Conservation (phyloP, 2,113 vertebrate genomes). For the Percopsis transmontana region DNA sequence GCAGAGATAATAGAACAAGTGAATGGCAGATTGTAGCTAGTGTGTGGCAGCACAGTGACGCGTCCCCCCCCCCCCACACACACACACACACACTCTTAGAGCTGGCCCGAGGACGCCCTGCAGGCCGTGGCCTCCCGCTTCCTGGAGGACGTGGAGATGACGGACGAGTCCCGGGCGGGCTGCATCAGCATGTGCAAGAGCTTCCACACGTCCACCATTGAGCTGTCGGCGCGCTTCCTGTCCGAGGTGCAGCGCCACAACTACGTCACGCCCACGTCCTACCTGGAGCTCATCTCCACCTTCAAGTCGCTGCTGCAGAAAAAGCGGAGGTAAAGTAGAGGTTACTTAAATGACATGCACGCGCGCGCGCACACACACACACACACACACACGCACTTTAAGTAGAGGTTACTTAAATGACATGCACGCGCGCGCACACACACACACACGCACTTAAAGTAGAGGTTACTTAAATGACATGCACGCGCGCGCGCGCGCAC, state of each 20-base stretch:
- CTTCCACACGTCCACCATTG: constrained; percentile 87
- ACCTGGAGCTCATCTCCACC: constrained; percentile 91
- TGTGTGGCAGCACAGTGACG: background rate
- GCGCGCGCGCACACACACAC: no score
- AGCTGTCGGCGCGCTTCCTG: constrained; percentile 79
- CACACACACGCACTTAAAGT: no score
- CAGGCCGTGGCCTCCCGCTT: constrained; percentile 89
- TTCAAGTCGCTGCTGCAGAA: constrained; percentile 85
- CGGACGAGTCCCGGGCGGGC: constrained; percentile 76
- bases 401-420: no score
- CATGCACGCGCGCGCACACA: no score
- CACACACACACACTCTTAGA: no score
- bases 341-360: background rate
- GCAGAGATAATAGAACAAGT: no score
- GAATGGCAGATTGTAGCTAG: background rate
- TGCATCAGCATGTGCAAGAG: constrained; percentile 91
- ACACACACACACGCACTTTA: no score
- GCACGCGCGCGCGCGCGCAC: no score
- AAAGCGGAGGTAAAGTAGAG: constrained; percentile 80
- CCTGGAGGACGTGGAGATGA: constrained; percentile 88
- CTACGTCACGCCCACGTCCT: constrained; percentile 93
- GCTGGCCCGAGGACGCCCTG: constrained; percentile 90
- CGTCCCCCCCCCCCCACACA: constrained; percentile 8
- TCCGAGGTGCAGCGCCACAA: constrained; percentile 85
- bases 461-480: no score